Evolutionary conservation across 2,797 vertebrate genomes (phyloP).

Genomic region (Pelodytes ibericus): DNA sequence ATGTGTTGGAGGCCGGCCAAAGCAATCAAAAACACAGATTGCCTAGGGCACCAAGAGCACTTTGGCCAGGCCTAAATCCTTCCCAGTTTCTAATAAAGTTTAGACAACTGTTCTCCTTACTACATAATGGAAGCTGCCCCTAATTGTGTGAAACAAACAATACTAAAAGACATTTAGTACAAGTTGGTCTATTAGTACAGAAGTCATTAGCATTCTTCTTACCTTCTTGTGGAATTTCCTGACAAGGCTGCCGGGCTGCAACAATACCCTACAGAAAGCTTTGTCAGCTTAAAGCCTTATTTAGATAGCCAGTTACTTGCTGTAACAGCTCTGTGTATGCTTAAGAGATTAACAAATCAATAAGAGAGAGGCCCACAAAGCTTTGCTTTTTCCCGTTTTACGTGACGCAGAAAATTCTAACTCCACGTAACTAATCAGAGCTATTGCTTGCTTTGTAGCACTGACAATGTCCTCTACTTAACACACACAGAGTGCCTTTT

Average conservation of each 20-base stretch:
- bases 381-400: constrained; percentile 23
- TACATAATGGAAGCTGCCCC: background rate
- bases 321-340: constrained; percentile 48
- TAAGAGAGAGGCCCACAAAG: constrained; percentile 22
- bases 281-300: constrained; percentile 32
- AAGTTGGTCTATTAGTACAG: constrained; percentile 21
- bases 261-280: constrained; percentile 31
- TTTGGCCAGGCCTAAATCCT: too few relatives aligned
- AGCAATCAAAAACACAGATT: too few relatives aligned
- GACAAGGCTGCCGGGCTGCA: constrained; percentile 22
- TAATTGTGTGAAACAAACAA: constrained; percentile 31
- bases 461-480: background rate
- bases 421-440: background rate
- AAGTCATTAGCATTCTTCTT: constrained; percentile 44
- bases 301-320: constrained; percentile 39
- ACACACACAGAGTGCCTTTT: background rate
- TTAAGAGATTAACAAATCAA: constrained; percentile 49
- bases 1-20: too few relatives aligned
- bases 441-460: background rate
- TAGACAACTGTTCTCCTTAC: background rate
- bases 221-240: constrained; percentile 45
- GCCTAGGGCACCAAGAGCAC: too few relatives aligned
- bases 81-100: too few relatives aligned
- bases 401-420: background rate
- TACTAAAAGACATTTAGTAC: background rate